phyloP scores from a whole-genome alignment of 2,888 invertebrate genomes.

The Lampropteryx suffumata region DNA sequence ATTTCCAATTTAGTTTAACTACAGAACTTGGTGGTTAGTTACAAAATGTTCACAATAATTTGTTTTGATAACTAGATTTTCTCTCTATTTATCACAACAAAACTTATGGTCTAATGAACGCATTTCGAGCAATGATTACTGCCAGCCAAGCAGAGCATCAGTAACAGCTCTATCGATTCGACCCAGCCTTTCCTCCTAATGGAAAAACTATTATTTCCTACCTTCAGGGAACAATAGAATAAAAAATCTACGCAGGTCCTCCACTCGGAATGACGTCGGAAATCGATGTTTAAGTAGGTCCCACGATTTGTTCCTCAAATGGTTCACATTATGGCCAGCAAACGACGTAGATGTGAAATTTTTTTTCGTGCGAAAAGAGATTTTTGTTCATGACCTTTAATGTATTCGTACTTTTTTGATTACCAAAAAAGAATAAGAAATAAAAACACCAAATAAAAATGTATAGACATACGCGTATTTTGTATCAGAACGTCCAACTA shows the following conservation, averaged over 20 bases:
- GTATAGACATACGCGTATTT: too few relatives aligned
- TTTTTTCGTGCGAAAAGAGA: too few relatives aligned
- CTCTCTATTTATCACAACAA: not conserved
- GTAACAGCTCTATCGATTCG: slow-evolving; percentile 36
- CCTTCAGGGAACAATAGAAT: slow-evolving; percentile 46
- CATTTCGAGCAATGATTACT: slow-evolving; percentile 5
- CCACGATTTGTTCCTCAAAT: slow-evolving; percentile 56
- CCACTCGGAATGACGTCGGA: slow-evolving; percentile 39
- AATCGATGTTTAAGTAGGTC: slow-evolving; percentile 54
- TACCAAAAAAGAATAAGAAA: too few relatives aligned
- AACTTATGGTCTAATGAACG: slow-evolving; percentile 3
- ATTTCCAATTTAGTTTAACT: too few relatives aligned
- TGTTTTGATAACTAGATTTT: too few relatives aligned
- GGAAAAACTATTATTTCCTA: slow-evolving; percentile 57
- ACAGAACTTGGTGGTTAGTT: too few relatives aligned
- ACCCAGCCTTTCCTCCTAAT: slow-evolving; percentile 49
- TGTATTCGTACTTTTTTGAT: too few relatives aligned
- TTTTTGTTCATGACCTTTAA: too few relatives aligned
- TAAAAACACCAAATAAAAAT: too few relatives aligned
- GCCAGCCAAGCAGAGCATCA: slow-evolving; percentile 9
- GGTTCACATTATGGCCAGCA: slow-evolving; percentile 34
- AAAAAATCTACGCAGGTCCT: slow-evolving; percentile 34
- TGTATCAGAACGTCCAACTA: too few relatives aligned
- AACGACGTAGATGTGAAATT: slow-evolving; percentile 13
- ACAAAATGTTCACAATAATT: too few relatives aligned